A percentile compares a stretch with the other conserved stretches of the same genome.
These are phyloP conservation scores for Thymelicus sylvestris DNA, from an alignment of 2,888 invertebrate species.

Conservation along the genomic window DNA sequence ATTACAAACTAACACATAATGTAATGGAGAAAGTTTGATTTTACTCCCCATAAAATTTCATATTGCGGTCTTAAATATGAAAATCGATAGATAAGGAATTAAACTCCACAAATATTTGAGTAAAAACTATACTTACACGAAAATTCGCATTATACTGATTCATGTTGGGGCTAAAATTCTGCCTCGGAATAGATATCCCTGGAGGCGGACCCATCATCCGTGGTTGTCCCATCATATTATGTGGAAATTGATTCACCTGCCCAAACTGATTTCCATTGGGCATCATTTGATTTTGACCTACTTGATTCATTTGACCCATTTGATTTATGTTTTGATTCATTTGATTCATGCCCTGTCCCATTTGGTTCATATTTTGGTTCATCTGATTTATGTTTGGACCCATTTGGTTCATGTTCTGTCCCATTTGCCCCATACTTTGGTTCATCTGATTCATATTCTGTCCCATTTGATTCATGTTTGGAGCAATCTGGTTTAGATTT, in stretches of 20 bases:
- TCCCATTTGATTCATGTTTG: slow-evolving; percentile 46
- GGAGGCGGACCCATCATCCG: slow-evolving; percentile 74
- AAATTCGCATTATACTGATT: slow-evolving; percentile 71
- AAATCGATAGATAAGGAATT: too few relatives aligned
- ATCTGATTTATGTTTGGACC: slow-evolving; percentile 54
- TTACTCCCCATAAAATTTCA: too few relatives aligned
- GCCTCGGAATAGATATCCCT: slow-evolving; percentile 70
- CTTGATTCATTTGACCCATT: slow-evolving; percentile 48
- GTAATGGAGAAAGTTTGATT: too few relatives aligned
- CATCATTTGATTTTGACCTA: slow-evolving; percentile 56
- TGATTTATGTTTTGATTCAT: slow-evolving; percentile 51
- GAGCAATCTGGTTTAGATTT: slow-evolving; percentile 58
- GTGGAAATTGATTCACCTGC: slow-evolving; percentile 66
- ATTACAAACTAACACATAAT: too few relatives aligned
- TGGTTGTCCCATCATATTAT: slow-evolving; percentile 70
- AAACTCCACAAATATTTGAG: too few relatives aligned
- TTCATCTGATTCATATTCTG: slow-evolving; percentile 54
- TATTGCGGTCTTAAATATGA: too few relatives aligned
- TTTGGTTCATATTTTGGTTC: slow-evolving; percentile 49
- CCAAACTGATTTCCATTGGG: slow-evolving; percentile 71
- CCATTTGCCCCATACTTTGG: slow-evolving; percentile 50
- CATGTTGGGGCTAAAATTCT: slow-evolving; percentile 69
- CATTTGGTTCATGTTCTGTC: slow-evolving; percentile 56
- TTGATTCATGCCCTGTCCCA: slow-evolving; percentile 49
- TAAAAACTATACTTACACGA: slow-evolving; percentile 66